Evolutionary conservation across 2,888 invertebrate species (phyloP).

Genomic region (Teleiodes luculella): DNA sequence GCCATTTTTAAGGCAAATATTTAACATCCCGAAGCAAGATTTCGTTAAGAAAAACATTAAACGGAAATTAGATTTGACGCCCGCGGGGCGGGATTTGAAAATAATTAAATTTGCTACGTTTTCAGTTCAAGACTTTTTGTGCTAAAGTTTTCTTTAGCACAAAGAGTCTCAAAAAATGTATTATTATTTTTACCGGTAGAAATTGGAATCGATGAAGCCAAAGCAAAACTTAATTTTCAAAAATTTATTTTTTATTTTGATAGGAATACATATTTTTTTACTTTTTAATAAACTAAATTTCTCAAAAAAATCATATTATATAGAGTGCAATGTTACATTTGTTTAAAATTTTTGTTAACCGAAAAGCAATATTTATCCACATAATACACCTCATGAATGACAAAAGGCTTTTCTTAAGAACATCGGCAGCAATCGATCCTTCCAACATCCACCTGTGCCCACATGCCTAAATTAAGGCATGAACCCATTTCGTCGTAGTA

Average conservation of each 20-base stretch:
- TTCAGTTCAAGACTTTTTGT: neutral
- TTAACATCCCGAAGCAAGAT: conserved; percentile 12
- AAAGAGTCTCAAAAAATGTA: neutral
- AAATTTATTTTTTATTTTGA: neutral
- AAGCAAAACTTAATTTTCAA: too few species aligned
- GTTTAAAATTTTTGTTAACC: neutral
- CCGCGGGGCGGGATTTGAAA: conserved; percentile 6
- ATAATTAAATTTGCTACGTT: conserved; percentile 7
- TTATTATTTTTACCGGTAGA: neutral
- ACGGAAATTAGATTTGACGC: conserved; percentile 7
- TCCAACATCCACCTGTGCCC: neutral
- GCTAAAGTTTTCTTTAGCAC: neutral
- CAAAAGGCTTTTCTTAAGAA: neutral
- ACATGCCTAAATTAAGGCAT: neutral
- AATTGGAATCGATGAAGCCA: neutral
- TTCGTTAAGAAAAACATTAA: conserved; percentile 9
- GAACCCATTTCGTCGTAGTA: conserved; percentile 28
- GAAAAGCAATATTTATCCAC: too few species aligned
- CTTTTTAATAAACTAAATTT: neutral
- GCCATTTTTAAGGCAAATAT: conserved; percentile 30
- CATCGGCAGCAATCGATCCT: neutral
- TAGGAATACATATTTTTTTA: neutral
- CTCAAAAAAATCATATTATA: neutral
- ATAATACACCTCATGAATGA: too few species aligned
- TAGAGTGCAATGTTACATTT: neutral